Percentiles rank a stretch among this genome's conserved stretches.
Evolutionary conservation across 2,888 invertebrate genomes (phyloP).

Genomic region (Callosobruchus maculatus): DNA sequence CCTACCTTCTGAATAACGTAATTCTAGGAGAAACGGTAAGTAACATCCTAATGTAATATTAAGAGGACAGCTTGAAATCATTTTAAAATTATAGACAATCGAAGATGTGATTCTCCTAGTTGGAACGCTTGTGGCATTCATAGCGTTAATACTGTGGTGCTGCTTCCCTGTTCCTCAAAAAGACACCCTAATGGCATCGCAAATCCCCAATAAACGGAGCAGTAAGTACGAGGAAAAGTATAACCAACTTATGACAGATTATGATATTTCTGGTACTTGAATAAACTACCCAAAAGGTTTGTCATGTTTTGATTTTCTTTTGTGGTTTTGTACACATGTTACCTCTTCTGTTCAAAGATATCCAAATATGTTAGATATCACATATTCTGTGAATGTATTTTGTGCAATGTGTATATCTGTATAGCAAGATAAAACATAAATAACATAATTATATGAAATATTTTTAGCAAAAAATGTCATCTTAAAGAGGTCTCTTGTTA

Average conservation of each 20-base stretch:
- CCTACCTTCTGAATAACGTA: conserved; percentile 58
- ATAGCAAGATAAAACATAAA: background rate
- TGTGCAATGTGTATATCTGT: background rate
- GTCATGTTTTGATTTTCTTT: background rate
- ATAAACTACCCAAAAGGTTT: background rate
- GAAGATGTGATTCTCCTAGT: conserved; percentile 61
- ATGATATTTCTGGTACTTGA: conserved; percentile 14
- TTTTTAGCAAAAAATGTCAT: no score
- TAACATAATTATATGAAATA: no score
- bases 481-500: no score
- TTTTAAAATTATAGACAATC: conserved; percentile 50
- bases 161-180: conserved; percentile 55
- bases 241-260: conserved; percentile 35
- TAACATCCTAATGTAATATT: conserved; percentile 12
- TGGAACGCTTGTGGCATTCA: conserved; percentile 60
- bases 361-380: background rate
- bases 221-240: conserved; percentile 40
- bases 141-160: conserved; percentile 63
- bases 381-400: background rate
- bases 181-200: conserved; percentile 33
- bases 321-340: background rate
- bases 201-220: conserved; percentile 7
- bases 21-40: conserved; percentile 60
- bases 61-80: background rate
- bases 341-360: background rate